Evolutionary conservation across 2,797 vertebrate genomes (phyloP).

Genomic region (Poecilia picta): DNA sequence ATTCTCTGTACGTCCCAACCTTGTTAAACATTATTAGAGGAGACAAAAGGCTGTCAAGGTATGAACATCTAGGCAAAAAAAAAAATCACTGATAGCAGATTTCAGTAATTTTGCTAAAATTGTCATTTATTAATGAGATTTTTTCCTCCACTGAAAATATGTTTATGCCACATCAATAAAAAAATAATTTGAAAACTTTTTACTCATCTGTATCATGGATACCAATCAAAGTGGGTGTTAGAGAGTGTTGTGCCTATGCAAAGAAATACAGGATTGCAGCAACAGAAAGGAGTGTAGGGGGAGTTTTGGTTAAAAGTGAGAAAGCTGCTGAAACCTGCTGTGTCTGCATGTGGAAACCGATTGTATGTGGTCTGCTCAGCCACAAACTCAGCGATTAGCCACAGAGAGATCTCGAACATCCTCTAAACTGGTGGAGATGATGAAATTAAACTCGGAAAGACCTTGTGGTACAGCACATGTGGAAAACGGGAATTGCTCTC

Average conservation of each 20-base stretch:
- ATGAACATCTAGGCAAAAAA: too few relatives aligned
- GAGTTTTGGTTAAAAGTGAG: neutral
- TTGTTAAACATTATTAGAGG: neutral
- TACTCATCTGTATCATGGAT: neutral
- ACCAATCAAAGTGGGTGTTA: neutral
- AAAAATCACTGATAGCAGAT: neutral
- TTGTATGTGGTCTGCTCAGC: slow-evolving; percentile 4
- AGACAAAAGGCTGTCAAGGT: neutral
- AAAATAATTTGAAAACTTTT: neutral
- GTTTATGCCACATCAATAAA: neutral
- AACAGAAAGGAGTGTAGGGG: neutral
- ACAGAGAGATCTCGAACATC: neutral
- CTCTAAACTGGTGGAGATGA: neutral
- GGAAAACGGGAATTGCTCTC: neutral
- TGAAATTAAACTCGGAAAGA: neutral
- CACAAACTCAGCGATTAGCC: neutral
- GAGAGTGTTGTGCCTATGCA: neutral
- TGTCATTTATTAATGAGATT: neutral
- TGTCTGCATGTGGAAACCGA: neutral
- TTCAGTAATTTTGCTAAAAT: neutral
- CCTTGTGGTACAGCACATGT: neutral
- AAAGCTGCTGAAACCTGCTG: neutral
- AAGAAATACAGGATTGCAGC: neutral
- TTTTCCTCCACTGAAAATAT: neutral
- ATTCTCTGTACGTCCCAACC: neutral